Percentiles rank a stretch among this genome's conserved stretches.
These are phyloP conservation scores for Diachasmimorpha longicaudata DNA, from an alignment of 1,140 invertebrate genomes.

Conservation along the genomic window DNA sequence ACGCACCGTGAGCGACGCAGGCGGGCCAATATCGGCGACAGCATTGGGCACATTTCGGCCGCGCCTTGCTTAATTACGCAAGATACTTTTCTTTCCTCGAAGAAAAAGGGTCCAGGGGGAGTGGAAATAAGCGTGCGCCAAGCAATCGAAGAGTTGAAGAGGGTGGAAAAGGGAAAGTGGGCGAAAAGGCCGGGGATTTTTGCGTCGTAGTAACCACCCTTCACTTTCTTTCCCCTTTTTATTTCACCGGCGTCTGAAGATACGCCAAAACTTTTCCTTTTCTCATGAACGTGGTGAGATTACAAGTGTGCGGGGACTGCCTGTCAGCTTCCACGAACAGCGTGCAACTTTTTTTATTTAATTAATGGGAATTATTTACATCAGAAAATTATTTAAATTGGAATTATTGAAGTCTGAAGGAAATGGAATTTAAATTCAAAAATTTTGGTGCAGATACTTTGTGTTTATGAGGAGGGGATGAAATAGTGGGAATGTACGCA, in stretches of 20 bases:
- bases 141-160: neutral
- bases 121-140: neutral
- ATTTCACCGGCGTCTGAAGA: neutral
- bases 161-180: neutral
- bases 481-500: no score
- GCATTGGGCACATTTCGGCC: conserved; percentile 45
- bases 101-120: neutral
- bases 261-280: neutral
- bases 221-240: conserved; percentile 9
- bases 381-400: no score
- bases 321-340: neutral
- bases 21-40: conserved; percentile 46
- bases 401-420: no score
- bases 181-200: conserved; percentile 4
- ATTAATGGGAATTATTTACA: no score
- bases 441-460: no score
- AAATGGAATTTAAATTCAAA: no score
- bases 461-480: no score
- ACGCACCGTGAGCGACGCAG: neutral
- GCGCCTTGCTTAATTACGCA: conserved; percentile 54
- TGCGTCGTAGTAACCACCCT: neutral
- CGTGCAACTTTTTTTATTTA: no score
- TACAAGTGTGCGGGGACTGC: neutral
- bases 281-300: neutral
- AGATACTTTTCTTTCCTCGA: conserved; percentile 43